These are phyloP conservation scores for Thereva nobilitata DNA, from an alignment of 2,888 invertebrate species.

Conservation along the genomic window DNA sequence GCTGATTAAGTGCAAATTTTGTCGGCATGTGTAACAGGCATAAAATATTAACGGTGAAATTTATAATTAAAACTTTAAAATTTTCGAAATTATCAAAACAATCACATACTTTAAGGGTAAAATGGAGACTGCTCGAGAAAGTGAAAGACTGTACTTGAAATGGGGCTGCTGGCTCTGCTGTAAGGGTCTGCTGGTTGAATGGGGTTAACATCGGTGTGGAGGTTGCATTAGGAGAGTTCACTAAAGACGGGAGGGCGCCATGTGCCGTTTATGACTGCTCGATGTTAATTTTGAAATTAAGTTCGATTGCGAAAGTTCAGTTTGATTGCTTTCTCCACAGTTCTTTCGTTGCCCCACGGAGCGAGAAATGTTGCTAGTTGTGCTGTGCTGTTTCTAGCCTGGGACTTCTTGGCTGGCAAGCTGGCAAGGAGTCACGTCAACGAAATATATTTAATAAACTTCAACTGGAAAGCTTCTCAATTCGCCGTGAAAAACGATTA, in stretches of 20 bases:
- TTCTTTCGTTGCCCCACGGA: too few relatives aligned
- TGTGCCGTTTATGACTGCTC: slow-evolving; percentile 15
- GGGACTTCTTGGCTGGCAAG: too few relatives aligned
- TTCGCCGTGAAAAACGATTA: too few relatives aligned
- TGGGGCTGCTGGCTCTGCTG: too few relatives aligned
- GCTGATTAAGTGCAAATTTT: slow-evolving; percentile 13
- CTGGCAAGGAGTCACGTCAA: too few relatives aligned
- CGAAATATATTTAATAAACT: too few relatives aligned
- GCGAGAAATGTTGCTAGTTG: too few relatives aligned
- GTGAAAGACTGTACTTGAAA: too few relatives aligned
- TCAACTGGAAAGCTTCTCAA: too few relatives aligned
- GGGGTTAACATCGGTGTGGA: not conserved
- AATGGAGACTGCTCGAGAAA: not conserved
- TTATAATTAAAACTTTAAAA: slow-evolving; percentile 28
- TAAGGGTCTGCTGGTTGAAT: not conserved
- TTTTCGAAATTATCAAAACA: slow-evolving; percentile 6
- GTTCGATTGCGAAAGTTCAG: slow-evolving; percentile 30
- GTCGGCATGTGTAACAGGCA: slow-evolving; percentile 13
- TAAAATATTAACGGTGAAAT: slow-evolving; percentile 13
- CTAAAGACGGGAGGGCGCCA: slow-evolving; percentile 1
- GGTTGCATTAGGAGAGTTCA: not conserved
- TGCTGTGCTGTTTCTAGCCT: too few relatives aligned
- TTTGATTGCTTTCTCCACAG: slow-evolving; percentile 19
- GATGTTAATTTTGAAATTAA: slow-evolving; percentile 14
- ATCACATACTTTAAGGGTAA: not conserved